Base-by-base conservation (phyloP, 1,140 invertebrate species). In the Solenopsis fugax region DNA sequence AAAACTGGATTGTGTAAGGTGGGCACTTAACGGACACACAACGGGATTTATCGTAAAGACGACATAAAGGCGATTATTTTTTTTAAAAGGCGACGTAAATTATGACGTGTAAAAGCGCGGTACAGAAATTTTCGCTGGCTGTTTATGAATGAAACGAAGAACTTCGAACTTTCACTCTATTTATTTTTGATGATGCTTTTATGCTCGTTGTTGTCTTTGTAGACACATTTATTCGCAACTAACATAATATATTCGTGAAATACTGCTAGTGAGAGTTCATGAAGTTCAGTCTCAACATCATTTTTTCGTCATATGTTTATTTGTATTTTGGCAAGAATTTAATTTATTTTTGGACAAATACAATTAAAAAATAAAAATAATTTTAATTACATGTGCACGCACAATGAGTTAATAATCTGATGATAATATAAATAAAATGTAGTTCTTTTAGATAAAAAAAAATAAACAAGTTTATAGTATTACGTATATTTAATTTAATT, bases 1-100 rank as follows among this genome's bases (percentile, higher is more conserved):
- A 82, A 60, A 60, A 75, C 13, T 75, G 24, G 54, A 34, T 82
- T 82, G 37, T 82, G 54, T 4, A 75, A 75, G 18, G 13, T 18
- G 45, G 9, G 12, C 69, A 62, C 69, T 82, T 72, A 82, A 52
- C 64, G 29, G 16, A 13, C 1, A 24, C 12, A 65, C 52, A 82
- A 72, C 45, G 41, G 18, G 54, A 84, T 37, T 84, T 73, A 62
- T 60, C 41, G n/a, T 37, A 21, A 73, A 34, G 78, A 48, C 64
- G 21, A 58, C 3, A 4, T 41, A 54, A 80, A 69, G n/a, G n/a
- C 41, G 69, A 84, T 72, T 82, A 82, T 48, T 64, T 45, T 77
- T 77, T 4, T 41, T 41, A 3, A 64, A 64, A 77, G 45, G 58
- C n/a, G n/a, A n/a, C n/a, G n/a, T n/a, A n/a, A n/a, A n/a, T n/a